Base-by-base conservation (phyloP, 2,797 vertebrate species). In the Dallia pectoralis region DNA sequence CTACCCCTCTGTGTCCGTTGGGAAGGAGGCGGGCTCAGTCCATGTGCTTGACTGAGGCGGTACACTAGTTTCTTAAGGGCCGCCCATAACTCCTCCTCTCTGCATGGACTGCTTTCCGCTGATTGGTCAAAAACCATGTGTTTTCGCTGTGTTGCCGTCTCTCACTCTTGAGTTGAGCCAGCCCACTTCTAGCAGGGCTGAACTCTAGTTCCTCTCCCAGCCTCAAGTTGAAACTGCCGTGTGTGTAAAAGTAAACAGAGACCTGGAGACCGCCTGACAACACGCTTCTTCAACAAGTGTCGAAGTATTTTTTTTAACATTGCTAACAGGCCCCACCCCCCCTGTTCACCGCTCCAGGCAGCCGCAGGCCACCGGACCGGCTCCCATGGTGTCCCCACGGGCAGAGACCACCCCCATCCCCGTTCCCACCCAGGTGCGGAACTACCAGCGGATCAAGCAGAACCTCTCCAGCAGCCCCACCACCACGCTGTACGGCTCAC, bases 401-500 rank as follows among this genome's bases (percentile, higher is more conserved):
- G 95, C 93, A 0, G 96, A 99, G 85, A 97, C 96, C 0, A 95
- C 94, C 0, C 97, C 97, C 0, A 97, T 99, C 86, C 97, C 97
- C 0, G 97, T 99, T 69, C 97, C 97, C 72, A 99, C 97, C 1
- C 97, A 99, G 89, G 93, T 98, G 7, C 95, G 95, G 78, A 99
- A 98, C 87, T 99, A 99, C 79, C 97, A 99, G 84, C 96, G 97
- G 79, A 97, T 99, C 67, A 98, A 99, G 44, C 97, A 99, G 92
- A 96, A 98, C 86, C 96, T 99, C 30, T 96, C 93, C 69, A 95
- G 95, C 77, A 96, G 94, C 90, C 96, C 96, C 0, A 91, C 90
- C 27, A 87, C 94, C 67, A 94, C 95, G 8, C 89, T 94, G 27
- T 96, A 95, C 72, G 92, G 94, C 74, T 97, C 96, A 30, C 96